A percentile compares a stretch with the other conserved stretches of the same genome.
phyloP scores from a whole-genome alignment of 2,888 invertebrate genomes.

The Tetranychus piercei region DNA sequence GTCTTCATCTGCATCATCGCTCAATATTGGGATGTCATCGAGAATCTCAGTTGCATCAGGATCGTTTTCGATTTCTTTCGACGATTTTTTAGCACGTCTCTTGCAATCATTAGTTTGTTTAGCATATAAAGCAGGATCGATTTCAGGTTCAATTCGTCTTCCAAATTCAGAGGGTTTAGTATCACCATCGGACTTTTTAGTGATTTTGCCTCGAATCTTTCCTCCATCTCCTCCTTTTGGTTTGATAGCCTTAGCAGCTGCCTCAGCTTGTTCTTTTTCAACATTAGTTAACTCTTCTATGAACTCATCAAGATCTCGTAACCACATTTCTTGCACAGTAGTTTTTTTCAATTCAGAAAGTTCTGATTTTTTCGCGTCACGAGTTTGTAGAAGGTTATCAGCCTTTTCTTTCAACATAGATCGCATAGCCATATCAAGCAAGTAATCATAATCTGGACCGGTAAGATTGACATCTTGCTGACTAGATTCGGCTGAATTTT shows the following conservation, averaged over 20 bases:
- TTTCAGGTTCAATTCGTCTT: conserved; percentile 31
- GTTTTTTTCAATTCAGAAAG: conserved; percentile 46
- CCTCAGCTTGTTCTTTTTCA: conserved; percentile 52
- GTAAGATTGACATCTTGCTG: conserved; percentile 29
- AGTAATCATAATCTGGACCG: conserved; percentile 45
- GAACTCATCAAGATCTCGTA: conserved; percentile 62
- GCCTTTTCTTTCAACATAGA: conserved; percentile 79
- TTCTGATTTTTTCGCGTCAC: conserved; percentile 55
- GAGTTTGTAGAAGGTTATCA: conserved; percentile 64
- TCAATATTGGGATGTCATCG: not conserved
- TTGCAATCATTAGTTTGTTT: not conserved
- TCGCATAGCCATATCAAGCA: conserved; percentile 90
- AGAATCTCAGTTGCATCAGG: conserved; percentile 6
- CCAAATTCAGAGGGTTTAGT: conserved; percentile 37
- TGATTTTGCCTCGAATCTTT: not conserved
- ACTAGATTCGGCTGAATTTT: conserved; percentile 28
- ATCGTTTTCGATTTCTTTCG: not conserved
- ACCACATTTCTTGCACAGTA: conserved; percentile 60
- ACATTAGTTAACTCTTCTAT: conserved; percentile 34
- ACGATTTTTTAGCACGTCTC: conserved; percentile 6
- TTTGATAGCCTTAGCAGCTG: conserved; percentile 38
- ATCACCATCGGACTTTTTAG: conserved; percentile 31
- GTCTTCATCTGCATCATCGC: not conserved
- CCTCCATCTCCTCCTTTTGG: not conserved
- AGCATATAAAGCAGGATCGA: conserved; percentile 29